Evolutionary conservation across 2,888 invertebrate species (phyloP).

Genomic region (Acanthopleura granulata): DNA sequence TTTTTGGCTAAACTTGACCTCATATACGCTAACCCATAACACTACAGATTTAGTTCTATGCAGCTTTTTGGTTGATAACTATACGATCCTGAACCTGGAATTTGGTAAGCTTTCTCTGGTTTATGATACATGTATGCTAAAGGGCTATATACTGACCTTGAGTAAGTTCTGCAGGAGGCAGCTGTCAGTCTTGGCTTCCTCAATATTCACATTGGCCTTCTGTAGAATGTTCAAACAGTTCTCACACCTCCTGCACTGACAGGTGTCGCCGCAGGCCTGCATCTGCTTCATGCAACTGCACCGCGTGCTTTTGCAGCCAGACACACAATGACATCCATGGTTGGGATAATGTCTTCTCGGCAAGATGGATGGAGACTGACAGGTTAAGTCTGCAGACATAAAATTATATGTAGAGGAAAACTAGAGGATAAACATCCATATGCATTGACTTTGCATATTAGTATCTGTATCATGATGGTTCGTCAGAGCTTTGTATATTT

Average conservation of each 20-base stretch:
- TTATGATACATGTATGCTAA: background rate
- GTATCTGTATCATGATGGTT: too few species aligned
- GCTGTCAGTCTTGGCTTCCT: slow-evolving; percentile 10
- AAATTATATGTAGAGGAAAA: too few species aligned
- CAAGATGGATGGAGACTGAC: background rate
- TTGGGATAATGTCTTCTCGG: background rate
- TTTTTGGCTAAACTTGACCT: too few species aligned
- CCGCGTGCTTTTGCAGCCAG: background rate
- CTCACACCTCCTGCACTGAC: background rate
- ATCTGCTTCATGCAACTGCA: background rate
- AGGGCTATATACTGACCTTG: background rate
- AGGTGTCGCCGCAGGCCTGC: background rate
- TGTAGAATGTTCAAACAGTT: slow-evolving; percentile 6
- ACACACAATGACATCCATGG: background rate
- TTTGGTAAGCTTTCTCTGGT: too few species aligned
- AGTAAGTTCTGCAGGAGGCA: slow-evolving; percentile 18
- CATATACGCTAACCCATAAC: too few species aligned
- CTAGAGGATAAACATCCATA: too few species aligned
- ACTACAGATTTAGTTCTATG: too few species aligned
- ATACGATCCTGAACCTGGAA: too few species aligned
- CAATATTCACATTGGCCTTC: background rate
- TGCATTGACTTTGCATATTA: too few species aligned
- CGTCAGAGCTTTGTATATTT: too few species aligned
- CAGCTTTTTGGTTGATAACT: too few species aligned
- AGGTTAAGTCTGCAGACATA: too few species aligned